Evolutionary conservation across 2,113 vertebrate species (phyloP).

Genomic region (Furnarius figulus): DNA sequence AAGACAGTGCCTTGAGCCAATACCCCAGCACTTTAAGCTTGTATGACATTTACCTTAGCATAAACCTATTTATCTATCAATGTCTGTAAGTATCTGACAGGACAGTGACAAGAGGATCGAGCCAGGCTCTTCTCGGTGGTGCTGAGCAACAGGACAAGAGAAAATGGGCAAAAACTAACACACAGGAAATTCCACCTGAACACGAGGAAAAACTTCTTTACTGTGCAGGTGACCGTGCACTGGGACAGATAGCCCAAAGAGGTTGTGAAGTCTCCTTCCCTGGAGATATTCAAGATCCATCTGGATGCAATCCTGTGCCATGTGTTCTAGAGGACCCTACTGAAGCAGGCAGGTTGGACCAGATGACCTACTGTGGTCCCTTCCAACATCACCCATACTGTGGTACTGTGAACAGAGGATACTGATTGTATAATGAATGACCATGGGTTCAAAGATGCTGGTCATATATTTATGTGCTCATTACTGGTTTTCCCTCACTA

Average conservation of each 20-base stretch:
- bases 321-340: neutral
- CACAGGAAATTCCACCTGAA: neutral
- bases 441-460: neutral
- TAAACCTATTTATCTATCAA: neutral
- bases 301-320: neutral
- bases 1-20: neutral
- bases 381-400: neutral
- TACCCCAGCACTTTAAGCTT: neutral
- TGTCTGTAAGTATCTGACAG: neutral
- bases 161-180: neutral
- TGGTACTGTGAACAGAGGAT: neutral
- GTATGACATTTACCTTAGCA: neutral
- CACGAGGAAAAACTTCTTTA: neutral
- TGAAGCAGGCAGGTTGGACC: neutral
- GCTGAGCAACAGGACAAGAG: neutral
- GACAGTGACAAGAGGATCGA: neutral
- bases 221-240: too few relatives aligned
- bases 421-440: neutral
- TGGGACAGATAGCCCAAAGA: neutral
- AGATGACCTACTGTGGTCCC: neutral
- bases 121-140: neutral
- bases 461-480: neutral
- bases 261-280: neutral
- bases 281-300: neutral
- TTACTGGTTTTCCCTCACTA: neutral